Conservation (phyloP, 2,797 vertebrate species). For the Hoplostethus atlanticus region DNA sequence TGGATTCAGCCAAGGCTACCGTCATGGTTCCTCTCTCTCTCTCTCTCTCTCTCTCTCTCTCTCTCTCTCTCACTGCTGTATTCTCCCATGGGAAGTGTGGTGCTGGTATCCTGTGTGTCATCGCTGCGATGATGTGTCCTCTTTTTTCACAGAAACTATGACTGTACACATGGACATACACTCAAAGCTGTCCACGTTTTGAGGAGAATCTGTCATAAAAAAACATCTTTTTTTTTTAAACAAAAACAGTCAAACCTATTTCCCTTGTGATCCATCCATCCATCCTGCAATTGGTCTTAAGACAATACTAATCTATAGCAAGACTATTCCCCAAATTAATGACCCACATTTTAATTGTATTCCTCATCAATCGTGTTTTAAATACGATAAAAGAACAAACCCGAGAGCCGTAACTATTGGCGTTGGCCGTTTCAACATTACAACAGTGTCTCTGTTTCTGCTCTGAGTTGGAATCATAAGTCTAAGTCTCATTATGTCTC, state of each 20-base stretch:
- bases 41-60: slow-evolving; percentile 25
- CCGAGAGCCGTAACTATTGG: slow-evolving; percentile 54
- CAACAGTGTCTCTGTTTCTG: slow-evolving; percentile 74
- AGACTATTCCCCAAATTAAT: slow-evolving; percentile 32
- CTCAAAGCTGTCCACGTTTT: neutral
- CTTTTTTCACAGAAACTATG: slow-evolving; percentile 37
- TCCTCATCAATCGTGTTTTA: slow-evolving; percentile 58
- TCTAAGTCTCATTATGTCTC: slow-evolving; percentile 75
- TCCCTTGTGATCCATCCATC: neutral
- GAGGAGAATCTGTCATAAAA: too few relatives aligned
- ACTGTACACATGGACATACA: slow-evolving; percentile 8
- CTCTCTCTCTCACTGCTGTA: neutral
- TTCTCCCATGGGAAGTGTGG: slow-evolving; percentile 56
- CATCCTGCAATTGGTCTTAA: slow-evolving; percentile 34
- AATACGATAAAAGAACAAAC: slow-evolving; percentile 40
- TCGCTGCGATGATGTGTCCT: slow-evolving; percentile 17
- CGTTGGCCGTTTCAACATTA: slow-evolving; percentile 47
- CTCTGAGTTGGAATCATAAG: slow-evolving; percentile 75
- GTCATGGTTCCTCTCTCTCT: neutral
- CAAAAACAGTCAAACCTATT: slow-evolving; percentile 10
- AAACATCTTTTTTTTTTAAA: too few relatives aligned
- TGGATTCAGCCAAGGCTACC: slow-evolving; percentile 9
- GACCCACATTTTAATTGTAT: slow-evolving; percentile 58
- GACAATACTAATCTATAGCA: slow-evolving; percentile 32
- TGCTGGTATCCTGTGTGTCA: slow-evolving; percentile 53